These are phyloP conservation scores for Pherbina coryleti DNA, from an alignment of 2,888 invertebrate genomes.

Conservation along the genomic window DNA sequence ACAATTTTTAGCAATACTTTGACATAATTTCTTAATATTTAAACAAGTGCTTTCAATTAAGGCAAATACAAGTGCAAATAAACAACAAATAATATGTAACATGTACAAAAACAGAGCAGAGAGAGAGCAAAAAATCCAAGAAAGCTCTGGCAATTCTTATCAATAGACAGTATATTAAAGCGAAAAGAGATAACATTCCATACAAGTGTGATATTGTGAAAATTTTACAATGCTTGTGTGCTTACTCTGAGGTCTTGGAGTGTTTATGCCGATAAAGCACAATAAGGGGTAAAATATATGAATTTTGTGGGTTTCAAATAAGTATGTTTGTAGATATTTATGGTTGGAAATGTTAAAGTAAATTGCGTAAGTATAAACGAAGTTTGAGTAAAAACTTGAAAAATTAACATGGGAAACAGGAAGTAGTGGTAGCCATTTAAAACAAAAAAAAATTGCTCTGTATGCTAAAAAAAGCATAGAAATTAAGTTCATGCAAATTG, in stretches of 20 bases:
- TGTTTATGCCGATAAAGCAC: too few relatives aligned
- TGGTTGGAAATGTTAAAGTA: background rate
- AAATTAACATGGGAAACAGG: background rate
- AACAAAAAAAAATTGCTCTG: background rate
- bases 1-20: too few relatives aligned
- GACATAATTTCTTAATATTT: too few relatives aligned
- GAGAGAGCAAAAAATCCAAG: background rate
- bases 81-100: background rate
- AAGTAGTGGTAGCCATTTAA: background rate
- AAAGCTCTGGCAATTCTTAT: background rate
- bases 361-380: too few relatives aligned
- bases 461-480: background rate
- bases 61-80: background rate
- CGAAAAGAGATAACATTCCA: background rate
- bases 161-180: background rate
- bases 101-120: background rate
- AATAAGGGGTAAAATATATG: too few relatives aligned
- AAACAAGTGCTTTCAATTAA: background rate
- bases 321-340: too few relatives aligned
- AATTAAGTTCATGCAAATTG: constrained; percentile 5
- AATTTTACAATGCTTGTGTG: background rate
- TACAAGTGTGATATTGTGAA: background rate
- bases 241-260: background rate
- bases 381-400: too few relatives aligned
- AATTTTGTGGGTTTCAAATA: too few relatives aligned